Percentiles rank a stretch among this genome's conserved stretches.
Conservation (phyloP, 2,888 invertebrate species). For the Nomada flava region DNA sequence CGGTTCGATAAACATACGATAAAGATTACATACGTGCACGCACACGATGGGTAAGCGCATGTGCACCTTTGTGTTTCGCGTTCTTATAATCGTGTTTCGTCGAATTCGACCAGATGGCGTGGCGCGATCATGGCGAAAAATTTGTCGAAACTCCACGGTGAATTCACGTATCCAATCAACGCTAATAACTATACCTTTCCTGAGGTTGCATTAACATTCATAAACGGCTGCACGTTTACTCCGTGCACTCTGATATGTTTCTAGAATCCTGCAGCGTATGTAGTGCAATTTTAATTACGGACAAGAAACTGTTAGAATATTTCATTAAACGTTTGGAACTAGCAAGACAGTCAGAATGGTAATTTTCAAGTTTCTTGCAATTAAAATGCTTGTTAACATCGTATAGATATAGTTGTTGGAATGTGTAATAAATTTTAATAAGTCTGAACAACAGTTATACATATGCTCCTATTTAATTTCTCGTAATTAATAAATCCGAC, state of each 20-base stretch:
- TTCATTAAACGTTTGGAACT: slow-evolving; percentile 7
- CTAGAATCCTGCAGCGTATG: not conserved
- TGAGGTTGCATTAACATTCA: not conserved
- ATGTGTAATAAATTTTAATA: too few relatives aligned
- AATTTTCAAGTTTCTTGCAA: too few relatives aligned
- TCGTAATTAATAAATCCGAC: not conserved
- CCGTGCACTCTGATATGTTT: not conserved
- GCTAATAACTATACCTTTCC: not conserved
- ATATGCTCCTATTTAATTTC: too few relatives aligned
- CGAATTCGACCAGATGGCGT: slow-evolving; percentile 10
- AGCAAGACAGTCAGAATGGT: too few relatives aligned
- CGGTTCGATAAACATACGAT: slow-evolving; percentile 35
- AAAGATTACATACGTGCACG: slow-evolving; percentile 17
- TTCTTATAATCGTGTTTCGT: slow-evolving; percentile 5
- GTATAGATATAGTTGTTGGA: too few relatives aligned
- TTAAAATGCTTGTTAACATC: too few relatives aligned
- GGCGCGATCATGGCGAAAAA: not conserved
- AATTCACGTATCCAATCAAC: not conserved
- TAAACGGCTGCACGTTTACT: not conserved
- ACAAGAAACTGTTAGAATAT: slow-evolving; percentile 1
- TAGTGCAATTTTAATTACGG: not conserved
- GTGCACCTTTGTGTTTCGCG: slow-evolving; percentile 37
- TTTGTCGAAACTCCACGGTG: not conserved
- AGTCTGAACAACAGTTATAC: too few relatives aligned
- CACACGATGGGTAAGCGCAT: slow-evolving; percentile 19